These are phyloP conservation scores for Diloba caeruleocephala DNA, from an alignment of 2,888 invertebrate genomes.

Conservation along the genomic window DNA sequence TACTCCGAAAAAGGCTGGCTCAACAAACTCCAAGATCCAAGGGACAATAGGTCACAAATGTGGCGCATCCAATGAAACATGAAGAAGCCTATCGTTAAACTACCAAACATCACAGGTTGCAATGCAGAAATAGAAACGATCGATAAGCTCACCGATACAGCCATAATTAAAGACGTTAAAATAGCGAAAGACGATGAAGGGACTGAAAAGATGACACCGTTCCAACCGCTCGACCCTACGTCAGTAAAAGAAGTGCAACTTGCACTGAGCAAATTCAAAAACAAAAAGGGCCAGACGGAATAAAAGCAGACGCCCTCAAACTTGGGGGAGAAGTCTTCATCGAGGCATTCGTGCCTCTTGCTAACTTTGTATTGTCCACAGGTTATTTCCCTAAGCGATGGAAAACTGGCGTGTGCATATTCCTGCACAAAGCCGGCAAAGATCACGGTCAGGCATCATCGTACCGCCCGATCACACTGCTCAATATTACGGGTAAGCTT, in stretches of 20 bases:
- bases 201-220: constrained; percentile 14
- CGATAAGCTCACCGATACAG: constrained; percentile 4
- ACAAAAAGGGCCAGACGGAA: constrained; percentile 16
- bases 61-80: constrained; percentile 14
- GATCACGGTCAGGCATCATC: constrained; percentile 8
- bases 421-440: constrained; percentile 10
- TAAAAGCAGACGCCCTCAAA: constrained; percentile 10
- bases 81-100: constrained; percentile 8
- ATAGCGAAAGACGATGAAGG: constrained; percentile 9
- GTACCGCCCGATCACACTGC: constrained; percentile 12
- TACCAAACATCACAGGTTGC: constrained; percentile 5
- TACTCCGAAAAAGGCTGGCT: constrained; percentile 20
- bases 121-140: constrained; percentile 6
- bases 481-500: constrained; percentile 9
- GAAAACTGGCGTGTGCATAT: constrained; percentile 17
- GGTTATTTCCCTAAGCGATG: constrained; percentile 15
- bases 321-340: constrained; percentile 7
- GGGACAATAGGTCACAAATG: constrained; percentile 12
- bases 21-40: constrained; percentile 18
- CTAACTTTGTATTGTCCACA: constrained; percentile 14
- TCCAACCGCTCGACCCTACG: constrained; percentile 13
- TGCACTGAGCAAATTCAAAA: constrained; percentile 17
- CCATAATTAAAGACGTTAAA: constrained; percentile 7
- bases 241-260: constrained; percentile 15
- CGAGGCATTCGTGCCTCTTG: constrained; percentile 3